Percentiles rank a stretch among this genome's conserved stretches.
These are phyloP conservation scores for Siniperca undulata DNA, from an alignment of 2,797 vertebrate species.

Conservation along the genomic window DNA sequence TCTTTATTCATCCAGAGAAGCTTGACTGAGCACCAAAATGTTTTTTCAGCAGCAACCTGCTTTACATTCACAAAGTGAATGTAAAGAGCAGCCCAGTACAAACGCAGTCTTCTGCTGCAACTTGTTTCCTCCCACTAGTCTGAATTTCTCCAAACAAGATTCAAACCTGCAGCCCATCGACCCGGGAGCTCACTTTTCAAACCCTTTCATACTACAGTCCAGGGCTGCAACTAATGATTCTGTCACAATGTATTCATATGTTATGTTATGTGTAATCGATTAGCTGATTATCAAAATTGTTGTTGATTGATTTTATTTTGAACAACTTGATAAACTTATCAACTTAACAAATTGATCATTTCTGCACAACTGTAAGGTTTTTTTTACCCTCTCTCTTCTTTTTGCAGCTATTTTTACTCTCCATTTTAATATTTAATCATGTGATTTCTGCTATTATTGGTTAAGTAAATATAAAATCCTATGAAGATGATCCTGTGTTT, in stretches of 20 bases:
- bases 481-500: not conserved
- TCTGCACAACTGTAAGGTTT: too few relatives aligned
- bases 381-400: too few relatives aligned
- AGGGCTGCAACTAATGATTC: not conserved
- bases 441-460: too few relatives aligned
- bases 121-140: not conserved
- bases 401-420: too few relatives aligned
- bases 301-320: too few relatives aligned
- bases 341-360: too few relatives aligned
- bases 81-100: not conserved
- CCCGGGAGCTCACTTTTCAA: not conserved
- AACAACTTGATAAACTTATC: too few relatives aligned
- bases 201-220: not conserved
- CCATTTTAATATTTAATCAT: too few relatives aligned
- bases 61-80: slow-evolving; percentile 11
- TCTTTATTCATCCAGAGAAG: slow-evolving; percentile 59
- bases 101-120: not conserved
- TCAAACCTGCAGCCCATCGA: not conserved
- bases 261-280: not conserved
- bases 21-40: slow-evolving; percentile 29
- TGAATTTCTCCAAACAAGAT: not conserved
- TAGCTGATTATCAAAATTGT: not conserved
- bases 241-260: not conserved
- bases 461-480: not conserved
- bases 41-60: slow-evolving; percentile 18